Conservation (phyloP, 2,113 vertebrate genomes). For the Poecilia latipinna region DNA sequence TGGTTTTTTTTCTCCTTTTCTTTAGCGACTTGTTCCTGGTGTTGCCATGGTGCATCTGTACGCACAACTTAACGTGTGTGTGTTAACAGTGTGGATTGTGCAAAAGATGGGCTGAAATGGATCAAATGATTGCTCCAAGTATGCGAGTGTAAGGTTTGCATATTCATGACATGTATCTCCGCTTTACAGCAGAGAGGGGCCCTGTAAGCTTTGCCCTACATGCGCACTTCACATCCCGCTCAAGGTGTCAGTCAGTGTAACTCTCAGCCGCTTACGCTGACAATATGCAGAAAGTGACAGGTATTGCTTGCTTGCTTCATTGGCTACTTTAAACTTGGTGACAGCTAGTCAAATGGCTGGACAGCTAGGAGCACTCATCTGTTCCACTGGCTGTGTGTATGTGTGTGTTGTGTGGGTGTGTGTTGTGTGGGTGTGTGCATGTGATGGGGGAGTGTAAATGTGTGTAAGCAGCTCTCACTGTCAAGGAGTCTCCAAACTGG, state of each 20-base stretch:
- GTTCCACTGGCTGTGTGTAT: constrained; percentile 23
- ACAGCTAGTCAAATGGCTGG: constrained; percentile 69
- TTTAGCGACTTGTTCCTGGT: too few relatives aligned
- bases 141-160: constrained; percentile 3
- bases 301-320: constrained; percentile 61
- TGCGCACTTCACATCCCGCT: constrained; percentile 44
- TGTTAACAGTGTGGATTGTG: constrained; percentile 7
- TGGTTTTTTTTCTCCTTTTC: too few relatives aligned
- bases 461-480: constrained; percentile 52
- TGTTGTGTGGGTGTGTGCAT: constrained; percentile 8
- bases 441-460: constrained; percentile 24
- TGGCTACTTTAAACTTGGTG: constrained; percentile 66
- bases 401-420: constrained; percentile 15
- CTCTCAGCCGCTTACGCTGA: constrained; percentile 46
- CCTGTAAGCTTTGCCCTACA: constrained; percentile 33
- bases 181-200: background rate
- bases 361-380: constrained; percentile 60
- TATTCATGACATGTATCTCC: constrained; percentile 28
- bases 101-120: background rate
- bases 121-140: background rate
- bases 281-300: constrained; percentile 60
- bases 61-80: background rate
- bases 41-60: too few relatives aligned
- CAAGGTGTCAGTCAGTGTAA: constrained; percentile 50
- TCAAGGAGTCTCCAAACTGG: constrained; percentile 43